Conservation (phyloP, 2,113 vertebrate species). For the Bungarus multicinctus region DNA sequence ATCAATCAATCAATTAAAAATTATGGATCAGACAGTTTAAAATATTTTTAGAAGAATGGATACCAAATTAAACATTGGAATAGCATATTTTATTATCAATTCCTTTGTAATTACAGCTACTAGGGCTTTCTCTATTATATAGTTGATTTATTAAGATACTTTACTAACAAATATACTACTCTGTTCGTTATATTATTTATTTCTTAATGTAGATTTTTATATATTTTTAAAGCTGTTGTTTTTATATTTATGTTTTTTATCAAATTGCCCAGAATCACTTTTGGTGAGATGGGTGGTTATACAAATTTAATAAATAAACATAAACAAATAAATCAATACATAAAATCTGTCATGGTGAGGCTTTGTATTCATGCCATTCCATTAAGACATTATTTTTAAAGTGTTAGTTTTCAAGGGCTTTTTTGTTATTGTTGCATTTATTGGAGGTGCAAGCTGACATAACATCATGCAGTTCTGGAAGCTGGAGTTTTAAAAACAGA, state of each 20-base stretch:
- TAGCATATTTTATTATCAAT: not conserved
- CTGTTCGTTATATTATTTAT: not conserved
- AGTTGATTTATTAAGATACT: not conserved
- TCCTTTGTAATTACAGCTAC: not conserved
- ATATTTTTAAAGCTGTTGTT: not conserved
- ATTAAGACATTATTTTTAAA: not conserved
- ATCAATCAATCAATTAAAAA: not conserved
- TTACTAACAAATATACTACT: not conserved
- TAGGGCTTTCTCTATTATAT: not conserved
- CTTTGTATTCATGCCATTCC: not conserved
- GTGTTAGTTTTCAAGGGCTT: not conserved
- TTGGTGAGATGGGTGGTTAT: not conserved
- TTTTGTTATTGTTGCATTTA: not conserved
- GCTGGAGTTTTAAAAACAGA: not conserved
- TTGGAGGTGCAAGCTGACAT: not conserved
- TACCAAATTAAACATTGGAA: not conserved
- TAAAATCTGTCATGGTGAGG: not conserved
- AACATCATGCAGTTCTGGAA: not conserved
- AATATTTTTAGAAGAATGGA: not conserved
- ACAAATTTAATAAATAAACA: not conserved
- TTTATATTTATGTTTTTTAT: not conserved
- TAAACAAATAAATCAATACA: too few relatives aligned
- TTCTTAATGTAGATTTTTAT: not conserved
- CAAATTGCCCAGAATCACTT: not conserved
- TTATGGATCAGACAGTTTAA: not conserved